These are phyloP conservation scores for Lytechinus variegatus DNA, from an alignment of 35 echinoderm and acorn worm species.

Conservation along the genomic window DNA sequence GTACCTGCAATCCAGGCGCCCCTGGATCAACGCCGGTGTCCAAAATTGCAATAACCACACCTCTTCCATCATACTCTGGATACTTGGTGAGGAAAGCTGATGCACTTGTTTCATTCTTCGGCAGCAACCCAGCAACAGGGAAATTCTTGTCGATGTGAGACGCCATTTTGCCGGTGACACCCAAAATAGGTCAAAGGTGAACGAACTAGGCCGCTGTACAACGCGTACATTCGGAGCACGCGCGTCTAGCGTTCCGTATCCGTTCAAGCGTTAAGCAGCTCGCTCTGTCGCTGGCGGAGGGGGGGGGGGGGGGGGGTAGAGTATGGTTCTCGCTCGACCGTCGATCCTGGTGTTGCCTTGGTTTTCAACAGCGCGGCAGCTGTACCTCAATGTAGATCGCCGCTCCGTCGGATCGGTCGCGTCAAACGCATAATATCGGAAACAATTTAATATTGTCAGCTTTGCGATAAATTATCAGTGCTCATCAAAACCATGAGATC, in stretches of 20 bases:
- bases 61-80: constrained; percentile 98
- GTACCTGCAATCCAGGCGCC: constrained; percentile 96
- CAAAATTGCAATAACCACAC: constrained; percentile 85
- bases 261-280: too few relatives aligned
- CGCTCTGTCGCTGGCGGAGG: too few relatives aligned
- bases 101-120: constrained; percentile 96
- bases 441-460: too few relatives aligned
- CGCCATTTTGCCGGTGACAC: constrained; percentile 78
- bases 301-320: too few relatives aligned
- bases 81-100: constrained; percentile 85
- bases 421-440: too few relatives aligned
- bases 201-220: background rate
- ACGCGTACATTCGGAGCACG: background rate
- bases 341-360: too few relatives aligned
- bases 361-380: too few relatives aligned
- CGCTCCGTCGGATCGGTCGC: too few relatives aligned
- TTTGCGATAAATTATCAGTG: too few relatives aligned
- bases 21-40: constrained; percentile 99
- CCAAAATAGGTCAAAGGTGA: constrained; percentile 53
- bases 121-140: constrained; percentile 81
- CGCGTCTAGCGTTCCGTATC: background rate
- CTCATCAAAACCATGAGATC: constrained; percentile 57
- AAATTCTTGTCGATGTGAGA: constrained; percentile 81
- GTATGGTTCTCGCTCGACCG: too few relatives aligned
- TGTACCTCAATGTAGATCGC: too few relatives aligned